phyloP scores from a whole-genome alignment of 2,113 vertebrate genomes.

The Pica pica region DNA sequence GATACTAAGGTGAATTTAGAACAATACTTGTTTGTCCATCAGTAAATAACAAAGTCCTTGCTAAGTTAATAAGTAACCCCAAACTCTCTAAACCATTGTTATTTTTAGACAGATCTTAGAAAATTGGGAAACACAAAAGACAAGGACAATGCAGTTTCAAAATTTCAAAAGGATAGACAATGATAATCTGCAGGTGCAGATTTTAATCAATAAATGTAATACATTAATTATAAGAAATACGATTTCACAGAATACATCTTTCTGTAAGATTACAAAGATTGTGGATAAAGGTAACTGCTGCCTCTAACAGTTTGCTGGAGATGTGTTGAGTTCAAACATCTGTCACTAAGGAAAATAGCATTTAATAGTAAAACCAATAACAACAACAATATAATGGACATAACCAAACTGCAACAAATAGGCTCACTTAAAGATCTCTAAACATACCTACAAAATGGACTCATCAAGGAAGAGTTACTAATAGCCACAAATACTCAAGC shows the following conservation, averaged over 20 bases:
- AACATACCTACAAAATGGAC: background rate
- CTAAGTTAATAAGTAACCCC: background rate
- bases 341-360: background rate
- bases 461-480: background rate
- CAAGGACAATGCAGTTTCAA: background rate
- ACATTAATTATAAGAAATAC: background rate
- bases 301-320: background rate
- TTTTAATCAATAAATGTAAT: background rate
- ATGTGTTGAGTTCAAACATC: background rate
- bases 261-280: background rate
- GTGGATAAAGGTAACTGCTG: background rate
- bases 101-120: background rate
- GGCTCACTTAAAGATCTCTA: background rate
- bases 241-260: background rate
- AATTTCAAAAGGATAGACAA: background rate
- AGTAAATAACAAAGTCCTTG: background rate
- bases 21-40: background rate
- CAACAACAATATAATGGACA: background rate
- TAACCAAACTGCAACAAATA: background rate
- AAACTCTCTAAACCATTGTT: background rate
- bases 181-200: background rate
- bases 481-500: background rate
- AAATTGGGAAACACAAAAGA: background rate
- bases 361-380: background rate
- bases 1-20: background rate